Percentiles rank a stretch among this genome's conserved stretches.
Conservation (phyloP, 2,888 invertebrate genomes). For the Microplitis manilae region DNA sequence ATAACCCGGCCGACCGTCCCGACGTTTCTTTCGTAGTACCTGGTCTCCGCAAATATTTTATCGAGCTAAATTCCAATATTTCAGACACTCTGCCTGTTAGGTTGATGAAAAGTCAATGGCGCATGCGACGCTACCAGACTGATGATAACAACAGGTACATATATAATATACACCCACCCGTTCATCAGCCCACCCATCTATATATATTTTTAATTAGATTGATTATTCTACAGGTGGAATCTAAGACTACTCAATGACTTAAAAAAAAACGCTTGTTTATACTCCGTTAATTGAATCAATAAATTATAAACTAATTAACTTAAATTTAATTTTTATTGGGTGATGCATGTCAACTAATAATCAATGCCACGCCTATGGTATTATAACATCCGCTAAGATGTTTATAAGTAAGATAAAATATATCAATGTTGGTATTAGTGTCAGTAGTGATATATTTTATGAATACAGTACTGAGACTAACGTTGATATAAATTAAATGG, state of each 20-base stretch:
- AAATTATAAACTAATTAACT: too few species aligned
- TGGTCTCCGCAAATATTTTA: conserved; percentile 36
- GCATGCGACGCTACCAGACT: conserved; percentile 11
- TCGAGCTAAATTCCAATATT: conserved; percentile 36
- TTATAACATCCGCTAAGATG: too few species aligned
- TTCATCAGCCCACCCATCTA: conserved; percentile 16
- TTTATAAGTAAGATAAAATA: too few species aligned
- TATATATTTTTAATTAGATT: conserved; percentile 17
- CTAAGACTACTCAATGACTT: conserved; percentile 13
- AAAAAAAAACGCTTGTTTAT: too few species aligned
- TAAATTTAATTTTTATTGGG: too few species aligned
- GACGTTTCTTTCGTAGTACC: background rate
- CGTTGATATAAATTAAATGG: conserved; percentile 35
- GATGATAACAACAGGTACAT: conserved; percentile 26
- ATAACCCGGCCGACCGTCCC: conserved; percentile 24
- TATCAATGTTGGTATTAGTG: background rate
- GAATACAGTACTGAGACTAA: background rate
- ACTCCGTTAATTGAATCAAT: too few species aligned
- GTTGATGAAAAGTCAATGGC: conserved; percentile 30
- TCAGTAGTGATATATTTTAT: background rate
- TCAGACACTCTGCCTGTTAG: conserved; percentile 19
- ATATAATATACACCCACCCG: background rate
- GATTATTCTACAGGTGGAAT: conserved; percentile 32
- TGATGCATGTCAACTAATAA: too few species aligned
- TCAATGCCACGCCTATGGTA: too few species aligned